Evolutionary conservation across 2,888 invertebrate species (phyloP).

Genomic region (Caenorhabditis plicata): DNA sequence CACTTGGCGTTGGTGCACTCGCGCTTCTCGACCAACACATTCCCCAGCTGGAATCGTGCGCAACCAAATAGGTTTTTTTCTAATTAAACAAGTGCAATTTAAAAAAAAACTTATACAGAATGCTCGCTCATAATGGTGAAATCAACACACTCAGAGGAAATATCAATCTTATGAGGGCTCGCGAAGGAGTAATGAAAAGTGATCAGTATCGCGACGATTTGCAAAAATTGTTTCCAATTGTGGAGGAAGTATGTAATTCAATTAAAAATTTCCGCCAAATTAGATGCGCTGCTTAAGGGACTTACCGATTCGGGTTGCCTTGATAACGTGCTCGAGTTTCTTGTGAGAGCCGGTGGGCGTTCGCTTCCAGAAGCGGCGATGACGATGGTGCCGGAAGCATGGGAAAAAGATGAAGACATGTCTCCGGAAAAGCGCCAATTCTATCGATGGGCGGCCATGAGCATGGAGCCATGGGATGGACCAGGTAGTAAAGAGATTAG

Average conservation of each 20-base stretch:
- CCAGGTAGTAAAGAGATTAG: too few relatives aligned
- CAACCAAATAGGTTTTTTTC: conserved; percentile 79
- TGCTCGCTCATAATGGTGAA: conserved; percentile 97
- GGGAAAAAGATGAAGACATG: conserved; percentile 73
- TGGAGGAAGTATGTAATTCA: conserved; percentile 72
- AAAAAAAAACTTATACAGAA: conserved; percentile 69
- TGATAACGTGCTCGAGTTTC: conserved; percentile 95
- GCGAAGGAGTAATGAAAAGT: conserved; percentile 70
- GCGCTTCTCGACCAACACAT: conserved; percentile 97
- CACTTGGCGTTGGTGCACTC: conserved; percentile 95
- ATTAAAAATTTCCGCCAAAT: background rate
- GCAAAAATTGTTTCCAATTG: conserved; percentile 84
- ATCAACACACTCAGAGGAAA: conserved; percentile 98
- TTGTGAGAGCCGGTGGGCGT: conserved; percentile 87
- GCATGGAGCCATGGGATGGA: conserved; percentile 99
- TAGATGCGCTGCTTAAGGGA: too few relatives aligned
- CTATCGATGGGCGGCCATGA: conserved; percentile 93
- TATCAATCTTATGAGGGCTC: conserved; percentile 95
- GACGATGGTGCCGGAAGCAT: conserved; percentile 80
- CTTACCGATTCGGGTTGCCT: conserved; percentile 95
- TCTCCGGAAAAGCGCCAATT: conserved; percentile 87
- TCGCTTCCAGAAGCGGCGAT: conserved; percentile 92
- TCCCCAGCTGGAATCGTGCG: conserved; percentile 98
- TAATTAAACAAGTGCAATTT: background rate
- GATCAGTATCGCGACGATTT: conserved; percentile 79